These are phyloP conservation scores for Monomorium pharaonis DNA, from an alignment of 1,140 invertebrate genomes.

Conservation along the genomic window DNA sequence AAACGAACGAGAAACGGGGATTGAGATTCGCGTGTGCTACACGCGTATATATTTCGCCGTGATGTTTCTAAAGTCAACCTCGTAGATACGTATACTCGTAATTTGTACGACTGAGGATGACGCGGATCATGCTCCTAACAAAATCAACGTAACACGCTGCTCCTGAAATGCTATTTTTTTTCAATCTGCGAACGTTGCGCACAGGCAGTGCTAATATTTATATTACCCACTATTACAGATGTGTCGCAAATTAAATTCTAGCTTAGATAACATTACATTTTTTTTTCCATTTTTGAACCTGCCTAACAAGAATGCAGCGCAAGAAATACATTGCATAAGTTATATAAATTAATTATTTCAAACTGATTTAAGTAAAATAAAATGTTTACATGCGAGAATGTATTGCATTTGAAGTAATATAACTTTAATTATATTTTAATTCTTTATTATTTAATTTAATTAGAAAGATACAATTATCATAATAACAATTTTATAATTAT, in stretches of 20 bases:
- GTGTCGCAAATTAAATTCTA: neutral
- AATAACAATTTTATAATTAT: neutral
- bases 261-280: neutral
- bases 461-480: neutral
- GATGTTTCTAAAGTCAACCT: conserved; percentile 50
- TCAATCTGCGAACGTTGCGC: neutral
- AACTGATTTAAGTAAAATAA: neutral
- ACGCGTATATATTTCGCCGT: neutral
- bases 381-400: neutral
- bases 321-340: neutral
- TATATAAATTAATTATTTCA: neutral
- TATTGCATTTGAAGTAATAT: neutral
- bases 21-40: neutral
- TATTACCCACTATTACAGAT: neutral
- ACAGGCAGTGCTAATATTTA: neutral
- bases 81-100: neutral
- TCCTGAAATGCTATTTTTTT: neutral
- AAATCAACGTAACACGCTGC: neutral
- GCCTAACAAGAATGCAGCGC: neutral
- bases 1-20: neutral
- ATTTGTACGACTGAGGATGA: conserved; percentile 8
- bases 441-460: neutral
- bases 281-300: too few species aligned
- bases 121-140: neutral
- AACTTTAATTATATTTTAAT: neutral